These are phyloP conservation scores for Eilema depressum DNA, from an alignment of 2,888 invertebrate species.

Conservation along the genomic window DNA sequence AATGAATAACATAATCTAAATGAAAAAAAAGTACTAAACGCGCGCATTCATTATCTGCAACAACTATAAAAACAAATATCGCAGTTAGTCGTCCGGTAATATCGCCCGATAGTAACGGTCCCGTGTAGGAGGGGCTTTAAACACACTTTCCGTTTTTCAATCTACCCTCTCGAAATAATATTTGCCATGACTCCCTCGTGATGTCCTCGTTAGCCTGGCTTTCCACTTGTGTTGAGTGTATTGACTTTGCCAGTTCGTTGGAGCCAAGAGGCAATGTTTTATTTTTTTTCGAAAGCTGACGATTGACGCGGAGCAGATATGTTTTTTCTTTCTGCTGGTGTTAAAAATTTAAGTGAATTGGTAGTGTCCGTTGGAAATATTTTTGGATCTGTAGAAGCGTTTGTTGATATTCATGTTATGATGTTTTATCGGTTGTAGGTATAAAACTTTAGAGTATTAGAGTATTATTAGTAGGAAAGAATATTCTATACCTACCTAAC, in stretches of 20 bases:
- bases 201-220: constrained; percentile 73
- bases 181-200: constrained; percentile 69
- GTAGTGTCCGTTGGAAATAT: neutral
- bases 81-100: no score
- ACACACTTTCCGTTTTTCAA: constrained; percentile 55
- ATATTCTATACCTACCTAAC: no score
- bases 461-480: no score
- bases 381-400: neutral
- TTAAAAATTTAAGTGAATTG: constrained; percentile 27
- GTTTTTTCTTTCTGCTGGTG: constrained; percentile 37
- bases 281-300: constrained; percentile 53
- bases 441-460: no score
- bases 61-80: no score
- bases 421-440: no score
- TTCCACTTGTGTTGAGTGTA: constrained; percentile 67
- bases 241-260: constrained; percentile 81
- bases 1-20: no score
- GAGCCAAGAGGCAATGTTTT: constrained; percentile 64
- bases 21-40: no score
- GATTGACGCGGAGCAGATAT: constrained; percentile 47
- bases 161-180: constrained; percentile 67
- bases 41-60: no score
- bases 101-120: no score
- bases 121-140: constrained; percentile 24
- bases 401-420: no score